These are phyloP conservation scores for Hippocampus guttulatus DNA, from an alignment of 2,113 vertebrate genomes.

Conservation along the genomic window DNA sequence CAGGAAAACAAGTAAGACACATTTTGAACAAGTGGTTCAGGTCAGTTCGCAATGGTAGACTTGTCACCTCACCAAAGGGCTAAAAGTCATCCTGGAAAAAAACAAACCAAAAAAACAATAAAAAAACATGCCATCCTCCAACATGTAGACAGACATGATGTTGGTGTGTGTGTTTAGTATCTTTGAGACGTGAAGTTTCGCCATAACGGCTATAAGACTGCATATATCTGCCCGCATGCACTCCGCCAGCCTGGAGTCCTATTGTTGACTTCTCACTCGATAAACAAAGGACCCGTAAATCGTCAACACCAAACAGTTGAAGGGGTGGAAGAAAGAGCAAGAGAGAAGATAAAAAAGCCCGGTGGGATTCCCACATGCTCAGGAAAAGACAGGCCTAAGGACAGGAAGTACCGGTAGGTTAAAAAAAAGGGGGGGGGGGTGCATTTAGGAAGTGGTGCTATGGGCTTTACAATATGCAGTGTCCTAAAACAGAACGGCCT, in stretches of 20 bases:
- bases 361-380: slow-evolving; percentile 41
- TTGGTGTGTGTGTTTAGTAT: slow-evolving; percentile 1
- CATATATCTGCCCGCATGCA: slow-evolving; percentile 33
- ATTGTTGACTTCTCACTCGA: slow-evolving; percentile 72
- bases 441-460: slow-evolving; percentile 3
- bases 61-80: slow-evolving; percentile 42
- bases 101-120: too few species aligned
- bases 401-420: background rate
- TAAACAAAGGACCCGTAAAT: slow-evolving; percentile 57
- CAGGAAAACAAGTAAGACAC: background rate
- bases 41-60: slow-evolving; percentile 25
- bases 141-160: slow-evolving; percentile 25
- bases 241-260: slow-evolving; percentile 36
- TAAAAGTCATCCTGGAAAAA: slow-evolving; percentile 32
- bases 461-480: slow-evolving; percentile 19
- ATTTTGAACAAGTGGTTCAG: slow-evolving; percentile 17
- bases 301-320: slow-evolving; percentile 42
- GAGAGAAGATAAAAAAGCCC: slow-evolving; percentile 36
- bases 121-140: slow-evolving; percentile 27
- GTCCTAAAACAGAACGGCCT: background rate
- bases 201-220: slow-evolving; percentile 34
- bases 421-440: slow-evolving; percentile 4
- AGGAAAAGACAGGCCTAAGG: slow-evolving; percentile 17
- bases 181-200: slow-evolving; percentile 6
- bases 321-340: slow-evolving; percentile 22